Percentiles rank a stretch among this genome's conserved stretches.
Evolutionary conservation across 2,113 vertebrate species (phyloP).

Genomic region (Tinamus guttatus): DNA sequence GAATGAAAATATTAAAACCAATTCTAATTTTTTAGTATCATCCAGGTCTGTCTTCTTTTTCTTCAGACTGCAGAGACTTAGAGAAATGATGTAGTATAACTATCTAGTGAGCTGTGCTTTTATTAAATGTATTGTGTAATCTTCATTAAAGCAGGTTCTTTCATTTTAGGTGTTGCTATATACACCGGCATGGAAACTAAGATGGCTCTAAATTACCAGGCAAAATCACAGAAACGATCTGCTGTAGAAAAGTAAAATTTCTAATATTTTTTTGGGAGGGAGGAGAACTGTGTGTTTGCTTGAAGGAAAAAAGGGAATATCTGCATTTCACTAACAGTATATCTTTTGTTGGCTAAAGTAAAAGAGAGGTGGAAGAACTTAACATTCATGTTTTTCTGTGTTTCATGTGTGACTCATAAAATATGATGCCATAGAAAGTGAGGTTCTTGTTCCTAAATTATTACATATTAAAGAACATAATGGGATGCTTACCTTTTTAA

Average conservation of each 20-base stretch:
- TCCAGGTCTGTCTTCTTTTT: not conserved
- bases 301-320: not conserved
- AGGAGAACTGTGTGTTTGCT: not conserved
- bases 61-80: not conserved
- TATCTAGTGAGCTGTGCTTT: not conserved
- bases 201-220: slow-evolving; percentile 98
- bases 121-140: not conserved
- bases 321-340: not conserved
- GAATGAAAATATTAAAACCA: not conserved
- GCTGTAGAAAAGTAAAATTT: slow-evolving; percentile 96
- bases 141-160: slow-evolving; percentile 20
- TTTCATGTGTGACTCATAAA: not conserved
- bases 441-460: not conserved
- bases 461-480: not conserved
- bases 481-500: not conserved
- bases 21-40: not conserved
- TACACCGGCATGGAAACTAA: slow-evolving; percentile 99
- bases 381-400: not conserved
- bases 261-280: not conserved
- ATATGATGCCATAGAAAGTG: not conserved
- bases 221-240: slow-evolving; percentile 97
- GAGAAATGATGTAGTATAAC: not conserved
- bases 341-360: not conserved
- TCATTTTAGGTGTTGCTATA: slow-evolving; percentile 88
- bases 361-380: not conserved